Evolutionary conservation across 2,113 vertebrate genomes (phyloP), one percentile per base, ranked within the genome.

Genomic region (Pedionomus torquatus): DNA sequence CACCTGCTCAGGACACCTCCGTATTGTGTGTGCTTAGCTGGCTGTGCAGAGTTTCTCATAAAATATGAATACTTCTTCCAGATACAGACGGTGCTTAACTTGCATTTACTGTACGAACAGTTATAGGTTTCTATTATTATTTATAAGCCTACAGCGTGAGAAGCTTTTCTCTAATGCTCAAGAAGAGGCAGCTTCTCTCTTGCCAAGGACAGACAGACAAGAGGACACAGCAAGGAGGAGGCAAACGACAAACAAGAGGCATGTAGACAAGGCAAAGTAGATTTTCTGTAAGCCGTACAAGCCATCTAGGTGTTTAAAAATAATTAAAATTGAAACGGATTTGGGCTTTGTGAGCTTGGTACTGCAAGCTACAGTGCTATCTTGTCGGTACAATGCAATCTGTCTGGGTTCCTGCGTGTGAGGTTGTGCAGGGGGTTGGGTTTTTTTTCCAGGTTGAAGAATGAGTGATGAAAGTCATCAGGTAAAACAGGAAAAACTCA

Each of bases 101-200:
- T 72, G 65, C 23, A 2, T 89, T 92, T 84, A 89, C 81, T 95
- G 37, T 82, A 69, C 58, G 92, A 93, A 93, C 89, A 90, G 61
- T 91, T 87, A 84, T 3, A 91, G 81, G 26, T 82, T 89, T 95
- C 87, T 83, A 92, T 95, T 95, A 91, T 93, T 97, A 96, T 97
- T 95, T 95, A 95, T 93, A 93, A 93, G 86, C 66, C 77, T 60
- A 65, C 15, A 43, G 58, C 61, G 74, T 33, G 44, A 92, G 77
- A 49, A 84, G 65, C n/a, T 80, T 92, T 92, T 54, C 94, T 78
- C 28, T 79, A 79, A 87, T 61, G 74, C 57, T 92, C 35, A 95
- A 82, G 72, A 94, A 86, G 55, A 39, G 60, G 46, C 68, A 33
- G 20, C 18, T 92, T 63, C 60, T 74, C 23, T 82, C 74, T 84